Evolutionary conservation across 2,888 invertebrate species (phyloP).

Genomic region (Holacanthella duospinosa): DNA sequence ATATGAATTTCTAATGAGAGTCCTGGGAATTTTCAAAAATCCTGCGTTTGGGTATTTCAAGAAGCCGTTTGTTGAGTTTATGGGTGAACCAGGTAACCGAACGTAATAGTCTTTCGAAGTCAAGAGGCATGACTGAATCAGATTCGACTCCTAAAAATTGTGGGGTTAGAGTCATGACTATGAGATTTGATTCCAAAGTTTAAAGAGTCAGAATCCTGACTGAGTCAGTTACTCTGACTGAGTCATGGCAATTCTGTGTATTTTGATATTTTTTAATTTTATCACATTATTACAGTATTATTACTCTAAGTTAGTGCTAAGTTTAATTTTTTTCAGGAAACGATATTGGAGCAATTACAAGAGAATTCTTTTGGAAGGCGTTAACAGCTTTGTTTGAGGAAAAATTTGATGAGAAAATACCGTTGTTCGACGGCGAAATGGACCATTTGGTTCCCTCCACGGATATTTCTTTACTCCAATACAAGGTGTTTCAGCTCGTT

Average conservation of each 20-base stretch:
- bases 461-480: constrained; percentile 5
- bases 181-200: too few relatives aligned
- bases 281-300: too few relatives aligned
- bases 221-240: too few relatives aligned
- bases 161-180: too few relatives aligned
- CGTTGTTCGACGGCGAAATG: constrained; percentile 13
- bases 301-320: neutral
- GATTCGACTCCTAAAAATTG: too few relatives aligned
- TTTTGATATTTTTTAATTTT: too few relatives aligned
- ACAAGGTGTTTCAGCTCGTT: neutral
- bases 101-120: too few relatives aligned
- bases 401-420: neutral
- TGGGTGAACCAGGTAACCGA: constrained; percentile 14
- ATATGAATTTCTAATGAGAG: constrained; percentile 4
- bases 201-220: too few relatives aligned
- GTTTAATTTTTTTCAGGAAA: constrained; percentile 5
- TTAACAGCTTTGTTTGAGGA: neutral
- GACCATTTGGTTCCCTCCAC: constrained; percentile 9
- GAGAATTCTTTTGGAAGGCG: constrained; percentile 9
- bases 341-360: constrained; percentile 12
- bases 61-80: constrained; percentile 8
- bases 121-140: too few relatives aligned
- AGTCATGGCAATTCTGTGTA: too few relatives aligned
- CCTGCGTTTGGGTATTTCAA: constrained; percentile 9
- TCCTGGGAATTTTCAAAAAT: constrained; percentile 12